A percentile compares a stretch with the other conserved stretches of the same genome.
Evolutionary conservation across 2,797 vertebrate species (phyloP).

Genomic region (Microctenopoma lineatum): DNA sequence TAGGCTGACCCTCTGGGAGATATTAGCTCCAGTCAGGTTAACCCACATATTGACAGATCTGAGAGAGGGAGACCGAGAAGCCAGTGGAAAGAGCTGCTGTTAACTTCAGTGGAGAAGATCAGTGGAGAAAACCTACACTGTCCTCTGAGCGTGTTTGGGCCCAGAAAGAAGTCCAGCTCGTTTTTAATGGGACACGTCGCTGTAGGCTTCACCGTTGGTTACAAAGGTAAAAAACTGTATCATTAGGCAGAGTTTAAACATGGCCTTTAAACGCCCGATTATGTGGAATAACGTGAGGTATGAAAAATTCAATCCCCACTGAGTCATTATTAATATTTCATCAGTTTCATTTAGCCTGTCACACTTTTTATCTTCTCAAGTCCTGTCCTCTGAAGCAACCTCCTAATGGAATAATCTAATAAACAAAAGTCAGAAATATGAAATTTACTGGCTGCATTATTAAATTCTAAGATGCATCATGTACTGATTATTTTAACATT

Average conservation of each 20-base stretch:
- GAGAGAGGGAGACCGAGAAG: slow-evolving; percentile 16
- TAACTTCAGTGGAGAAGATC: slow-evolving; percentile 29
- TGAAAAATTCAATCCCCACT: slow-evolving; percentile 18
- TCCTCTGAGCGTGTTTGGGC: slow-evolving; percentile 27
- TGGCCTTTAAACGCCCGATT: slow-evolving; percentile 9
- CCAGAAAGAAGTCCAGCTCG: slow-evolving; percentile 18
- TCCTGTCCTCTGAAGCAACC: slow-evolving; percentile 32
- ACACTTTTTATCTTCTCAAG: slow-evolving; percentile 26
- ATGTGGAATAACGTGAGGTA: slow-evolving; percentile 18
- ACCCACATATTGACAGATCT: slow-evolving; percentile 41
- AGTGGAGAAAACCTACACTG: slow-evolving; percentile 46
- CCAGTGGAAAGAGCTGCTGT: slow-evolving; percentile 38
- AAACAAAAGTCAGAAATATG: slow-evolving; percentile 24
- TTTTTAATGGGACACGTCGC: slow-evolving; percentile 11
- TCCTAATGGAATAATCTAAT: slow-evolving; percentile 22
- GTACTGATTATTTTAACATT: slow-evolving; percentile 28
- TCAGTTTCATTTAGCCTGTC: slow-evolving; percentile 9
- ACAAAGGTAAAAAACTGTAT: background rate
- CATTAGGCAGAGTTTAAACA: slow-evolving; percentile 23
- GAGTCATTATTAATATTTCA: slow-evolving; percentile 32
- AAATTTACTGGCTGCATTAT: slow-evolving; percentile 9
- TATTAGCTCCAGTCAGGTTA: slow-evolving; percentile 43
- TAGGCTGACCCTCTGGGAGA: slow-evolving; percentile 32
- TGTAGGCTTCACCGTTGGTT: background rate
- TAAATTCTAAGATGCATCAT: slow-evolving; percentile 18